Percentiles rank a stretch among this genome's conserved stretches.
Evolutionary conservation across 2,888 invertebrate species (phyloP).

Genomic region (Campoletis raptor): DNA sequence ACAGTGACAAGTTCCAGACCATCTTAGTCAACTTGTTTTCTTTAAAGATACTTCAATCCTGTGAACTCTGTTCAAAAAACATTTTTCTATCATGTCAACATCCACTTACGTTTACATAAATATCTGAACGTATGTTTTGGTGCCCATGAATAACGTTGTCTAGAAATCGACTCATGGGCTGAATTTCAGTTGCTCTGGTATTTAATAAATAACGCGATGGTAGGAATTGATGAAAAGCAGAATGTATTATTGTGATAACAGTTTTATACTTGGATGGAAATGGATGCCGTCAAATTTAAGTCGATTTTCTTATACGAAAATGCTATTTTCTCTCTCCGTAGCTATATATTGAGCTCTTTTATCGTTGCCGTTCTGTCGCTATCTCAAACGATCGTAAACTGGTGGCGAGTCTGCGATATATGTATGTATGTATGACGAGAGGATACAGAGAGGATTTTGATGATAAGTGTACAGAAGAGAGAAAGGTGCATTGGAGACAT

Average conservation of each 20-base stretch:
- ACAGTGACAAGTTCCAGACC: conserved; percentile 45
- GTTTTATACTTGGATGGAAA: background rate
- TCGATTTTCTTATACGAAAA: background rate
- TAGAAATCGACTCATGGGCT: conserved; percentile 29
- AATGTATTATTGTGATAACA: conserved; percentile 32
- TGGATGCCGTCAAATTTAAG: background rate
- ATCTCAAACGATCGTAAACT: conserved; percentile 47
- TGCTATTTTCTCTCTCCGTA: background rate
- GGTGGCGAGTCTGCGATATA: conserved; percentile 1
- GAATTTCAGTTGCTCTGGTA: conserved; percentile 4
- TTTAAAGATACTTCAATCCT: conserved; percentile 1
- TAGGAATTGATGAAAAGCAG: conserved; percentile 32
- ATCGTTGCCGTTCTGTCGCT: conserved; percentile 7
- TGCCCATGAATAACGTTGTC: conserved; percentile 14
- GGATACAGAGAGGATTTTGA: conserved; percentile 11
- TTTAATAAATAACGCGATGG: conserved; percentile 24
- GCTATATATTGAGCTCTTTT: background rate
- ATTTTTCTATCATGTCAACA: conserved; percentile 33
- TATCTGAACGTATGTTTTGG: background rate
- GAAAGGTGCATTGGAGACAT: conserved; percentile 17
- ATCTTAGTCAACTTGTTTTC: conserved; percentile 48
- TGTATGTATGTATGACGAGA: background rate
- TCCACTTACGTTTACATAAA: conserved; percentile 1
- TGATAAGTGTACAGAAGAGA: conserved; percentile 21
- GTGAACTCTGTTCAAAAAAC: conserved; percentile 24